Evolutionary conservation across 1,140 invertebrate species (phyloP), one percentile per base, ranked within the genome.

Genomic region (Octopus sinensis): DNA sequence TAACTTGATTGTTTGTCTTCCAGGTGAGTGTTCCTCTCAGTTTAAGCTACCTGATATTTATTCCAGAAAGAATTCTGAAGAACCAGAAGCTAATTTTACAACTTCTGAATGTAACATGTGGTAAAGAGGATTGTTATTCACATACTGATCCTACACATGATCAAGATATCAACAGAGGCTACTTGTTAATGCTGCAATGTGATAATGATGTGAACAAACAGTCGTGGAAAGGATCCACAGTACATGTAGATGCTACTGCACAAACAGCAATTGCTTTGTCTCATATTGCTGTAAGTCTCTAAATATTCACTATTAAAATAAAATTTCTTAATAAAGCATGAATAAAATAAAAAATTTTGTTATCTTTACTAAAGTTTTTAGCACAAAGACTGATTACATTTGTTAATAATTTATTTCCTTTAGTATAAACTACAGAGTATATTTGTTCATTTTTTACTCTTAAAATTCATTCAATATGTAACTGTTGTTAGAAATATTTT

Each of bases 181-280:
- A 91, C 84, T 84, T 91, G 52, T 82, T 92, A 68, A 86, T 92
- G 85, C 86, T 91, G 79, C 81, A 86, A 6, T 90, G 88, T 84
- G 86, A 87, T 9, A 82, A 82, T 4, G 85, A 85, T 4, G 77
- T 62, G 10, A 87, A 87, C 53, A 81, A 85, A 82, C 87, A 88
- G 30, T 79, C 75, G 17, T 90, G 91, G 92, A 76, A 83, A 71
- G 91, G 90, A 4, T 51, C 84, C 75, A 86, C 84, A 53, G 86
- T 92, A 7, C 82, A 86, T 73, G 88, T 92, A 9, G 91, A 91
- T 80, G 89, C 91, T 6, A 91, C 91, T 43, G 91, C 92, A 52
- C 91, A 92, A 83, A 91, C 90, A 9, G 90, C 91, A 54, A 91
- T 92, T 78, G 91, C 90, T 76, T 86, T 91, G 12, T 91, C 91